Evolutionary conservation across 2,113 vertebrate species (phyloP), one percentile per base, ranked within the genome.

Genomic region (Addax nasomaculatus): DNA sequence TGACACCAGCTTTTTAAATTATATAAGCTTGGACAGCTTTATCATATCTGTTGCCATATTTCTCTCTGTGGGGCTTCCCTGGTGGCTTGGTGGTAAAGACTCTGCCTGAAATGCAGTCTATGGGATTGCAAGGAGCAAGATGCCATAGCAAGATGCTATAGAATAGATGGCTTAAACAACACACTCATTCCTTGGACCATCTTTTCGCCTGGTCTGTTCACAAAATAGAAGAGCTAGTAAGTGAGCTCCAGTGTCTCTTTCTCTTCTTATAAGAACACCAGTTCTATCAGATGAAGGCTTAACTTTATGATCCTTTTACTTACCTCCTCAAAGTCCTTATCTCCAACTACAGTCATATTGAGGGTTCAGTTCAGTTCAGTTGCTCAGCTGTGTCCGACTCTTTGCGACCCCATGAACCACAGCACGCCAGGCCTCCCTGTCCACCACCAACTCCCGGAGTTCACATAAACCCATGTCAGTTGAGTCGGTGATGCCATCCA

Each of bases 141-240:
- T 6, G 6, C 30, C 14, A 39, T 17, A 67, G 13, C 29, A n/a
- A 76, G 79, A 36, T 21, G 27, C 3, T 21, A 76, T 39, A 36
- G 13, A 53, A 5, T 36, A 29, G 13, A 5, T 58, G 21, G 11
- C 11, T 16, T 92, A 64, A 62, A 85, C 17, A 45, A 19, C 14
- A 64, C 21, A 36, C 27, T 57, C 0, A 2, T 29, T 81, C 29
- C 1, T 60, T 29, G 3, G 2, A 3, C 64, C 2, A 6, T 15
- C 7, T 57, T 64, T 89, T 21, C 2, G 3, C 29, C 45, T 49
- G 29, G 29, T 49, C 25, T 84, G n/a, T 33, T 36, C 2, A 53
- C 4, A 23, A 64, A 3, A 36, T 30, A 58, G 23, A 51, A 16
- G 76, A 47, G 43, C 43, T 12, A 43, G 33, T 36, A 7, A 43